Evolutionary conservation across 2,888 invertebrate genomes (phyloP), one percentile per base, ranked within the genome.

Genomic region (Stenichneumon culpator): DNA sequence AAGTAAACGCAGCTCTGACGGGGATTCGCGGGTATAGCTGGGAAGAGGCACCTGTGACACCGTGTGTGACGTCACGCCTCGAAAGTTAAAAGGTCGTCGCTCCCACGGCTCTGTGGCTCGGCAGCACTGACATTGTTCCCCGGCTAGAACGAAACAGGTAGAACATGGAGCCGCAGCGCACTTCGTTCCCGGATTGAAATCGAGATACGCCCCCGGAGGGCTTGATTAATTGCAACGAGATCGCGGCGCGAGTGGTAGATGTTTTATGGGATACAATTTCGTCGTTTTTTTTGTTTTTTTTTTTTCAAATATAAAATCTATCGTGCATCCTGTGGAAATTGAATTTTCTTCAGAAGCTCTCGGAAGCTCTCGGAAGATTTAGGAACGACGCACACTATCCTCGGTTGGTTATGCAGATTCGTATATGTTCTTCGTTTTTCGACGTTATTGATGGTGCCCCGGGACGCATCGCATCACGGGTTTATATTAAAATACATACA

Each of bases 61-160:
- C 50, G 63, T 32, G 63, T 50, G 52, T 65, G 65, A 52, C 75
- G 65, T 36, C 75, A 75, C 75, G 32, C 32, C 63, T 75, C 50
- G 65, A 77, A 77, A 67, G 77, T 25, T 65, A 67, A 63, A 77
- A 67, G 77, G 77, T 77, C 77, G 52, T 16, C 67, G 77, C 67
- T 77, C 77, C 39, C 67, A 54, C 25, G 9, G 36, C 54, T 9
- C 36, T 36, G 22, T 77, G 39, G 36, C 28, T 63, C 28, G 6
- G n/a, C 28, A 32, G 28, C 28, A 63, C 63, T 16, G 63, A 32
- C 63, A 63, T 63, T 63, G 28, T 63, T 63, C 32, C 32, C 32
- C 32, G 32, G 14, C 63, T 63, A 63, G 63, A 63, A 63, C 63
- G 32, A 63, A 32, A 28, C 14, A 63, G 28, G 52, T 19, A 19